phyloP scores from a whole-genome alignment of 2,888 invertebrate genomes.

The Volucella bombylans region DNA sequence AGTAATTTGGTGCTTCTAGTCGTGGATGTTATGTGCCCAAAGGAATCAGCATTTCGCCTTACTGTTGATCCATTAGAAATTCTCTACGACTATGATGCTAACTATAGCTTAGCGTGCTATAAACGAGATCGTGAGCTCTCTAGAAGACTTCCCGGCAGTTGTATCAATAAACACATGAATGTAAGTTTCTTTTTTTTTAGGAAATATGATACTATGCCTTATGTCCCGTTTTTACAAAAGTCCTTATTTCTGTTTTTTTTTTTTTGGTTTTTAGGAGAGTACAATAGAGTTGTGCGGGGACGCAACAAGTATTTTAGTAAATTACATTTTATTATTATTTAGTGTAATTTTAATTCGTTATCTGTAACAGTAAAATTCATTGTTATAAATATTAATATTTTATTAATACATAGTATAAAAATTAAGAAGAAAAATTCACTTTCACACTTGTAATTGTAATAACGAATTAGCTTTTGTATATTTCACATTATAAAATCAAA shows the following conservation, averaged over 20 bases:
- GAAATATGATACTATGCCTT: background rate
- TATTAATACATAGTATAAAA: conserved; percentile 21
- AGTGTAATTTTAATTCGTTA: conserved; percentile 77
- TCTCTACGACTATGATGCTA: conserved; percentile 81
- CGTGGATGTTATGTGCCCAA: conserved; percentile 87
- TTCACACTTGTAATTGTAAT: conserved; percentile 72
- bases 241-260: conserved; percentile 40
- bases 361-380: conserved; percentile 77
- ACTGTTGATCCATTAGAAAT: conserved; percentile 82
- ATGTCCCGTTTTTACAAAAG: background rate
- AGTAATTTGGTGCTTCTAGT: conserved; percentile 91
- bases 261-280: conserved; percentile 83
- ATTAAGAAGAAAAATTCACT: conserved; percentile 33
- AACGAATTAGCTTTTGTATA: conserved; percentile 74
- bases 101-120: conserved; percentile 86
- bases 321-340: conserved; percentile 78
- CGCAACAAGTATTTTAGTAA: conserved; percentile 79
- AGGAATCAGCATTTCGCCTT: conserved; percentile 82
- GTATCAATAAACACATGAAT: conserved; percentile 89
- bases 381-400: conserved; percentile 51
- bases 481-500: conserved; percentile 60
- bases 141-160: conserved; percentile 88
- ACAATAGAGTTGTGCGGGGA: conserved; percentile 87
- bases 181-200: conserved; percentile 83
- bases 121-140: conserved; percentile 85